Base-by-base conservation (phyloP, 2,113 vertebrate genomes). In the Passer montanus region DNA sequence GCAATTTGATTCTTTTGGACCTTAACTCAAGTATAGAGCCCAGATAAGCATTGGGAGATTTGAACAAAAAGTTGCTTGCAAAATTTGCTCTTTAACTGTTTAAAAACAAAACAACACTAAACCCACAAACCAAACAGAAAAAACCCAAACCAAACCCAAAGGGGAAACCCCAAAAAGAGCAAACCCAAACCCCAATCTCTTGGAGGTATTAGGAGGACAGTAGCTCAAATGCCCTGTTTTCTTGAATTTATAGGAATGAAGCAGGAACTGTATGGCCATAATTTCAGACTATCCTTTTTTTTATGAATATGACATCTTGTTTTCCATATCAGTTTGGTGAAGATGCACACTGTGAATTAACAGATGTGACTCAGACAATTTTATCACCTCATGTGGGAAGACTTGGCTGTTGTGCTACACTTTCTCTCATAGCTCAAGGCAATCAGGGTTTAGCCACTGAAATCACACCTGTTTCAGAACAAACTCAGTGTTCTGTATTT, bases 111-210 rank as follows among this genome's bases (percentile, higher is more conserved):
- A 16, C 5, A 62, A 4, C 16, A 15, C 30, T 11, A 77, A 66
- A 64, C 17, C 7, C 33, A 41, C 15, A 74, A 33, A n/a, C 9
- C 10, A 75, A 58, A 50, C 15, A 31, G 35, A 31, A 56, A 72
- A 28, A 17, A 14, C 2, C 12, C 50, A 74, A 56, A 47, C 6
- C 21, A 81, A 86, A 35, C 3, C 28, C 20, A 11, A 56, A 59
- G 4, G 9, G 13, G 20, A 52, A 73, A 84, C 13, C 0, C 8
- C 23, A 7, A 50, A 53, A 22, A 30, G 31, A 44, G 16, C 26
- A 60, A 66, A 66, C 5, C 1, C 37, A 35, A 33, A 9, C 1
- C 5, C 22, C 3, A 0, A 83, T 83, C 33, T 21, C 17, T 19
- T 24, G 13, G 7, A 6, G 4, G 3, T 26, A 18, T 37, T 13